Evolutionary conservation across 2,113 vertebrate genomes (phyloP), one percentile per base, ranked within the genome.

Genomic region (Canis aureus): DNA sequence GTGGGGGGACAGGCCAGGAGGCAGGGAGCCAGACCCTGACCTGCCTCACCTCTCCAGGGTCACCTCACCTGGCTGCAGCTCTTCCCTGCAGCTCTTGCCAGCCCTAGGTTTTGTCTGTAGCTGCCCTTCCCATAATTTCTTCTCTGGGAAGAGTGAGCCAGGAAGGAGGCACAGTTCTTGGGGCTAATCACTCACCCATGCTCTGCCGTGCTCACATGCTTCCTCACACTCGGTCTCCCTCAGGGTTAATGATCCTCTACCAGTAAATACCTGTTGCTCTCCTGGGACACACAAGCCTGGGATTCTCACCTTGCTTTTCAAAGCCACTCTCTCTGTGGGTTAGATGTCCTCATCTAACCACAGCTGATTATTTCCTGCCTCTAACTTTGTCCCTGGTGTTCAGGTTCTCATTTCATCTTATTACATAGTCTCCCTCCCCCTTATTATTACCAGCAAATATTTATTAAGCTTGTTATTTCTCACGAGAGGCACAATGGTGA

Each of bases 171-270:
- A 2, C 1, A 0, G 32, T 62, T 76, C 59, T 69, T 60, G 67
- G 5, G 27, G 55, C 55, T 23, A 6, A 3, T 71, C 6, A 1
- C 43, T 27, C 38, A 4, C 20, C 29, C 4, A 0, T 8, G 12
- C 5, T 64, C 53, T 29, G 10, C 27, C 3, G 11, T 32, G 23
- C 9, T 29, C 4, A 0, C 0, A 0, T 9, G 20, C 32, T 38
- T 51, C 23, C 15, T 27, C 17, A 1, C 5, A 23, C 15, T 67
- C 17, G 3, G 2, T 64, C 19, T 62, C 27, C 64, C 11, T 32
- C 62, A 27, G 10, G 27, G n/a, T 11, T 13, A 49, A 38, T 1
- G 49, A 86, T 20, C 2, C 12, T 57, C n/a, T 32, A 2, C 57
- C 43, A n/a, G 19, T 73, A 13, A 35, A 49, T 81, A 57, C 53